Percentiles rank a stretch among this genome's conserved stretches.
Evolutionary conservation across 2,113 vertebrate species (phyloP).

Genomic region (Leucosticte australis): DNA sequence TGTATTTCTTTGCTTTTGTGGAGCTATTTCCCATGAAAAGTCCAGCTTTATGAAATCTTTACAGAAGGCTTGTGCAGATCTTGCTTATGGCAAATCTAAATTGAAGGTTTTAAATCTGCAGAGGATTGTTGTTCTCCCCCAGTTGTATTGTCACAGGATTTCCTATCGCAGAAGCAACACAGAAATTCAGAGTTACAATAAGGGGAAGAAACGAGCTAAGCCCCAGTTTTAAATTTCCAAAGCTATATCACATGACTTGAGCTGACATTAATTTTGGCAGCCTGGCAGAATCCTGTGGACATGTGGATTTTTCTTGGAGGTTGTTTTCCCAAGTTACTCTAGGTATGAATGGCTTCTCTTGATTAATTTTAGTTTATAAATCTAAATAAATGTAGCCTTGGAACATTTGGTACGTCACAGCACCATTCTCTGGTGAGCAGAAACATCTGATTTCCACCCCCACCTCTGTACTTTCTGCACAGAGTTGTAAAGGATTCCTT

Average conservation of each 20-base stretch:
- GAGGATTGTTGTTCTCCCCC: neutral
- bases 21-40: neutral
- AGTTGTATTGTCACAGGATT: neutral
- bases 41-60: neutral
- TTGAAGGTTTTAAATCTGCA: neutral
- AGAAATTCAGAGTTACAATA: neutral
- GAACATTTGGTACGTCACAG: neutral
- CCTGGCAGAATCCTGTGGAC: neutral
- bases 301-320: neutral
- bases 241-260: neutral
- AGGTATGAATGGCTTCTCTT: neutral
- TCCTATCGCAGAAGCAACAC: neutral
- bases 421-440: neutral
- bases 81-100: neutral
- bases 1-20: neutral
- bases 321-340: neutral
- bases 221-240: neutral
- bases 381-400: neutral
- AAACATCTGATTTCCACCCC: neutral
- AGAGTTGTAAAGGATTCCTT: neutral
- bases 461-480: neutral
- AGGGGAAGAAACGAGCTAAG: neutral
- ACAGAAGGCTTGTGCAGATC: neutral
- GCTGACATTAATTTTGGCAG: neutral
- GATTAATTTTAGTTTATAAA: neutral